Evolutionary conservation across 2,113 vertebrate species (phyloP), one percentile per base, ranked within the genome.

Genomic region (Phalacrocorax aristotelis): DNA sequence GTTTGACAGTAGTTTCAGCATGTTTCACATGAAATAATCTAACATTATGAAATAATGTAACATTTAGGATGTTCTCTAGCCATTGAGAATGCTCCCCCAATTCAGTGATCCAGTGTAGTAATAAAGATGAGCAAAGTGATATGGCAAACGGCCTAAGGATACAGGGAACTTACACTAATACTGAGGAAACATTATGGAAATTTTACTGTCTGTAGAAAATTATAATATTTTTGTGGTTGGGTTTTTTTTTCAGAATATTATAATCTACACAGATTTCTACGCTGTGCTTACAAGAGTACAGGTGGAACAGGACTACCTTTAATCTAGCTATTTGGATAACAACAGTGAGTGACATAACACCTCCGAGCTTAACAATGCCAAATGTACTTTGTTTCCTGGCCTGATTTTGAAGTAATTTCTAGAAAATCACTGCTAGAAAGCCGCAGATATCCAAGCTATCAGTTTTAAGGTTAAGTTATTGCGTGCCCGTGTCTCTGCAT

Each of bases 1-100:
- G 65, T 93, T 96, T 98, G 98, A 98, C 96, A 98, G 94, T n/a
- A 90, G 34, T 96, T 95, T 97, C 75, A 86, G 49, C 71, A 95
- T 95, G 85, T 97, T 97, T 97, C 91, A 64, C 64, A 70, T 26
- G 32, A 98, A 96, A 92, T 92, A 94, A 89, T 91, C 84, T 93
- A 79, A 93, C 84, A 93, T 95, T 89, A 69, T 71, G 58, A 93
- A 94, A 91, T 88, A 94, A 91, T 68, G 36, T 77, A 90, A 84
- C 70, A 77, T 90, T 77, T 94, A 95, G 83, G 89, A 93, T 91
- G 36, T 95, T 96, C 87, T 75, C 29, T 78, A 94, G 48, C 30
- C 55, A 90, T 21, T 81, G 30, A 92, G 46, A 84, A 12, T 89
- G 27, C 9, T 58, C 22, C 42, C 23, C 4, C 40, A 51, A 11